phyloP scores from a whole-genome alignment of 1,140 invertebrate species.

The Oncopeltus fasciatus region DNA sequence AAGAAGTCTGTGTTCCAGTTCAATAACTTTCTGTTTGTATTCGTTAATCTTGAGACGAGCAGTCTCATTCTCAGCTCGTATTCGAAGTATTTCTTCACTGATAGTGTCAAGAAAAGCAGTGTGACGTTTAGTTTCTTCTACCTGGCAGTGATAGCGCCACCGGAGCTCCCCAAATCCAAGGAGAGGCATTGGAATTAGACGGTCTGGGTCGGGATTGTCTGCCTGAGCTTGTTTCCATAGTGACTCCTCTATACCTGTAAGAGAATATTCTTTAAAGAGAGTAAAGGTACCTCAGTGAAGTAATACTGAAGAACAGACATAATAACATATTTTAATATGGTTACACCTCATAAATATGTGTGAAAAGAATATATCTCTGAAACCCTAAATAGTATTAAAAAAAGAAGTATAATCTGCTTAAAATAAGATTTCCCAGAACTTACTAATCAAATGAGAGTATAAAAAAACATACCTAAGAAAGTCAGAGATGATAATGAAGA shows the following conservation, averaged over 20 bases:
- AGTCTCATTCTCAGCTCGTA: slow-evolving; percentile 55
- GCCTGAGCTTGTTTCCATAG: slow-evolving; percentile 81
- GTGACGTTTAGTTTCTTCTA: slow-evolving; percentile 66
- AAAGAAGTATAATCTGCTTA: too few relatives aligned
- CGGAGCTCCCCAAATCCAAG: slow-evolving; percentile 78
- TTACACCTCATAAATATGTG: too few relatives aligned
- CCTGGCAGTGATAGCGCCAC: slow-evolving; percentile 64
- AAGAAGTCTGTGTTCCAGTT: slow-evolving; percentile 61
- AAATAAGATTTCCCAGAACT: too few relatives aligned
- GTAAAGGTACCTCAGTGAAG: too few relatives aligned
- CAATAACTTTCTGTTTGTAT: slow-evolving; percentile 54
- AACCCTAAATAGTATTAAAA: too few relatives aligned
- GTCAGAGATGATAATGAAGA: too few relatives aligned
- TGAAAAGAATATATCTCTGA: too few relatives aligned
- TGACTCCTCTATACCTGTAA: slow-evolving; percentile 57
- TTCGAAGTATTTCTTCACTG: slow-evolving; percentile 53
- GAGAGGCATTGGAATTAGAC: slow-evolving; percentile 82
- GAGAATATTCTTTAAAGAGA: too few relatives aligned
- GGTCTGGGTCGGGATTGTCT: slow-evolving; percentile 80
- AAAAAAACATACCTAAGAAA: too few relatives aligned
- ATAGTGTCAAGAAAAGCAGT: slow-evolving; percentile 58
- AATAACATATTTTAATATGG: too few relatives aligned
- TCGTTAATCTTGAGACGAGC: slow-evolving; percentile 57
- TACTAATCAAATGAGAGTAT: too few relatives aligned
- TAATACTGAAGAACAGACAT: too few relatives aligned